phyloP scores from a whole-genome alignment of 2,888 invertebrate species.

The Diarsia dahlii region DNA sequence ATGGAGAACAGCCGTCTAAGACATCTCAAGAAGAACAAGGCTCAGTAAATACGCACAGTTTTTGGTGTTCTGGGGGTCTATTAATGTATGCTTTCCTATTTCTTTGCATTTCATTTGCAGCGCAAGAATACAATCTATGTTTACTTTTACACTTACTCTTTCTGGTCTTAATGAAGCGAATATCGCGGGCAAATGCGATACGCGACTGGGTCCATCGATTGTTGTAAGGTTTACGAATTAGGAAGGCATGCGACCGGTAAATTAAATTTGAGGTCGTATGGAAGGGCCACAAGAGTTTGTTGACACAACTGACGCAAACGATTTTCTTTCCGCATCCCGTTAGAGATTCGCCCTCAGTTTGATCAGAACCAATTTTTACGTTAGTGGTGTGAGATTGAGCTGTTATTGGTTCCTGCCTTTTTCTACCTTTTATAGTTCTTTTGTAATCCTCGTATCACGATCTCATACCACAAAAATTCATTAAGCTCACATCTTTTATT shows the following conservation, averaged over 20 bases:
- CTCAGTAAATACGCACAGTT: constrained; percentile 76
- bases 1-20: constrained; percentile 92
- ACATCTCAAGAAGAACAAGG: constrained; percentile 89
- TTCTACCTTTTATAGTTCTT: not conserved
- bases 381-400: not conserved
- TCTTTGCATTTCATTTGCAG: constrained; percentile 6
- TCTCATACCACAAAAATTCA: not conserved
- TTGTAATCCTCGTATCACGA: not conserved
- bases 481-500: not conserved
- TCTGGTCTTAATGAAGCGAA: not conserved
- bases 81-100: constrained; percentile 32
- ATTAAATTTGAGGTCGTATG: not conserved
- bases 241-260: not conserved
- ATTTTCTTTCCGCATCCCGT: not conserved
- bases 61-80: constrained; percentile 13
- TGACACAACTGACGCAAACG: not conserved
- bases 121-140: not conserved
- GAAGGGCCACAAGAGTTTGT: not conserved
- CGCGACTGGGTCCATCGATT: not conserved
- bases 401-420: not conserved
- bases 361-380: not conserved
- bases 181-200: not conserved
- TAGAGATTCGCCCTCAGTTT: not conserved
- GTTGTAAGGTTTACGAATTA: not conserved
- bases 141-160: not conserved